phyloP scores from a whole-genome alignment of 2,888 invertebrate species.

The Xestobium rufovillosum region DNA sequence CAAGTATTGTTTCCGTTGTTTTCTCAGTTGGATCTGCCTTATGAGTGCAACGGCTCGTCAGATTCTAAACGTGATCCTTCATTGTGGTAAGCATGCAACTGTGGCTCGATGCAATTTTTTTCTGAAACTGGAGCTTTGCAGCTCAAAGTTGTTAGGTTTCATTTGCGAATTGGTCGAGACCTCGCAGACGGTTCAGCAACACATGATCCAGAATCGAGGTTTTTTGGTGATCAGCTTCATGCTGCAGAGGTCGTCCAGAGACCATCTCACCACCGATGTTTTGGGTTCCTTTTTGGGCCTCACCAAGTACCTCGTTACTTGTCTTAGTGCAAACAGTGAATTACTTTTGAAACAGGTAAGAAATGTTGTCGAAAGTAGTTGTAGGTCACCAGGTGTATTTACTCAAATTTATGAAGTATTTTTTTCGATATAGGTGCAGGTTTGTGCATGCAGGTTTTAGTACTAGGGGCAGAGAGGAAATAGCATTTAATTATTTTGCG shows the following conservation, averaged over 20 bases:
- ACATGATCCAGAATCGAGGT: conserved; percentile 98
- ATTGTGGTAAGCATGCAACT: conserved; percentile 63
- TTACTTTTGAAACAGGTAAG: conserved; percentile 84
- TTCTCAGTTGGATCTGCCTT: conserved; percentile 92
- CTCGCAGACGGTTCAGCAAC: conserved; percentile 96
- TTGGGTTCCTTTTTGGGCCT: conserved; percentile 85
- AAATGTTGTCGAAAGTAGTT: too few relatives aligned
- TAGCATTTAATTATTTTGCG: too few relatives aligned
- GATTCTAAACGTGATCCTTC: conserved; percentile 83
- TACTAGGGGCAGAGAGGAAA: too few relatives aligned
- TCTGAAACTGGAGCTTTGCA: conserved; percentile 35
- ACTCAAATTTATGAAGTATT: too few relatives aligned
- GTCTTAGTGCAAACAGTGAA: conserved; percentile 87
- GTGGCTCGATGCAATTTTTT: not conserved
- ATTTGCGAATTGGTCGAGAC: conserved; percentile 96
- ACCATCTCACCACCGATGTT: conserved; percentile 91
- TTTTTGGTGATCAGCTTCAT: conserved; percentile 97
- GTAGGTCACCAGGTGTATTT: too few relatives aligned
- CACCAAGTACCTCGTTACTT: conserved; percentile 88
- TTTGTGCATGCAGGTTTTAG: too few relatives aligned
- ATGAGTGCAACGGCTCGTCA: conserved; percentile 67
- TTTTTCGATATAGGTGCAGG: too few relatives aligned
- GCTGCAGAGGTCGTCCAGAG: conserved; percentile 85
- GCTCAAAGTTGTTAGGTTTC: conserved; percentile 93
- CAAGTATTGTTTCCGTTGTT: conserved; percentile 97